A percentile compares a stretch with the other conserved stretches of the same genome.
Evolutionary conservation across 1,140 invertebrate genomes (phyloP).

Genomic region (Drosophila biarmipes): DNA sequence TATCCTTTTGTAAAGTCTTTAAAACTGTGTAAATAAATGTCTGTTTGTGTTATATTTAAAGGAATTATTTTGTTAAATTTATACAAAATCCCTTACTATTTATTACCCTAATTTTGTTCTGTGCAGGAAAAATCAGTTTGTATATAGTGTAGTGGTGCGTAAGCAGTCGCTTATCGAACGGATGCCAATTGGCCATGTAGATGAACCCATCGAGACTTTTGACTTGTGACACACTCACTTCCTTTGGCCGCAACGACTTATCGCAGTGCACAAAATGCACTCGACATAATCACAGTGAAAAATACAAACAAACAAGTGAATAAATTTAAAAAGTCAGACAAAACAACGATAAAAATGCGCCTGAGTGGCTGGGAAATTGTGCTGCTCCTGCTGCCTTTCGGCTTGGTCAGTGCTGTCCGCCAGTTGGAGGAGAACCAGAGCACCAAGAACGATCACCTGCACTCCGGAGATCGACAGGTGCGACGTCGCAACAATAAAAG

Average conservation of each 20-base stretch:
- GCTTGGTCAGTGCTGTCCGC: constrained; percentile 36
- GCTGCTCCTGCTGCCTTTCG: constrained; percentile 27
- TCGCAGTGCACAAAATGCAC: constrained; percentile 52
- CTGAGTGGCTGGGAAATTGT: constrained; percentile 36
- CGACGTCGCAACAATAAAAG: constrained; percentile 40
- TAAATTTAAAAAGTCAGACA: constrained; percentile 32
- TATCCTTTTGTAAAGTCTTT: no score
- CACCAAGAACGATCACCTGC: constrained; percentile 32
- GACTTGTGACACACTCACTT: constrained; percentile 49
- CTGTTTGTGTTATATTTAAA: no score
- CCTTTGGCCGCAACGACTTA: constrained; percentile 30
- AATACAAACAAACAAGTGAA: constrained; percentile 6
- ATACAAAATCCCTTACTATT: not conserved
- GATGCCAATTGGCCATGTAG: constrained; percentile 39
- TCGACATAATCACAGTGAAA: constrained; percentile 19
- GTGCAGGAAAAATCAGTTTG: constrained; percentile 27
- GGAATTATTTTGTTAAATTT: no score
- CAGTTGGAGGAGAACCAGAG: constrained; percentile 51
- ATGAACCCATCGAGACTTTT: constrained; percentile 30
- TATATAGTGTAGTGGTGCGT: constrained; percentile 15
- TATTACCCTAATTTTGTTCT: not conserved
- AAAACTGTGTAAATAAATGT: no score
- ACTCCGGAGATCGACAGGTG: constrained; percentile 30
- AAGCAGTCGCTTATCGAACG: constrained; percentile 25
- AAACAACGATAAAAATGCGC: constrained; percentile 51